Conservation (phyloP, 2,888 invertebrate genomes). For the Sminthurinus aureus region DNA sequence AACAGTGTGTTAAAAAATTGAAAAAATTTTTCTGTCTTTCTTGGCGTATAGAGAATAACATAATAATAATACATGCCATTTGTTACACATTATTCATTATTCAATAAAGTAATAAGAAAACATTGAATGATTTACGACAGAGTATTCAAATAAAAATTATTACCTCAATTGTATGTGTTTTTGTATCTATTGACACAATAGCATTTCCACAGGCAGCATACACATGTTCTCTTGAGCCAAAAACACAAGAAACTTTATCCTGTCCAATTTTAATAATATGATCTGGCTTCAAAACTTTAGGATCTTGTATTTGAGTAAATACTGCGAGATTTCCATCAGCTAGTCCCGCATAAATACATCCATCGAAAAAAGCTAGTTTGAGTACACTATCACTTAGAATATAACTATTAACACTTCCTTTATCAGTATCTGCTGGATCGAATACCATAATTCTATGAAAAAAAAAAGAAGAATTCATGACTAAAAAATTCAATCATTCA, state of each 20-base stretch:
- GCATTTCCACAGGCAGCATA: slow-evolving; percentile 65
- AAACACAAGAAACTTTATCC: slow-evolving; percentile 53
- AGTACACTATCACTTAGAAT: slow-evolving; percentile 55
- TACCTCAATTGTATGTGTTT: slow-evolving; percentile 61
- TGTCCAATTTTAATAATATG: slow-evolving; percentile 51
- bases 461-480: slow-evolving; percentile 26
- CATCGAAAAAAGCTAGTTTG: slow-evolving; percentile 54
- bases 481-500: neutral
- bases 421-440: slow-evolving; percentile 85
- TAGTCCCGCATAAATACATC: slow-evolving; percentile 55
- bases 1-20: neutral
- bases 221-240: slow-evolving; percentile 60
- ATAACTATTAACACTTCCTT: slow-evolving; percentile 61
- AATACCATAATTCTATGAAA: slow-evolving; percentile 74
- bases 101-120: no score
- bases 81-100: no score
- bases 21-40: neutral
- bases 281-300: slow-evolving; percentile 51
- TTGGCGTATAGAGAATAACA: no score
- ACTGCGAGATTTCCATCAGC: slow-evolving; percentile 57
- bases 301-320: slow-evolving; percentile 49
- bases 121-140: neutral
- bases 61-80: no score
- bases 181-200: slow-evolving; percentile 62
- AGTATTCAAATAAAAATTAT: slow-evolving; percentile 30